A percentile compares a stretch with the other conserved stretches of the same genome.
Evolutionary conservation across 2,888 invertebrate genomes (phyloP).

Genomic region (Athalia circularis): DNA sequence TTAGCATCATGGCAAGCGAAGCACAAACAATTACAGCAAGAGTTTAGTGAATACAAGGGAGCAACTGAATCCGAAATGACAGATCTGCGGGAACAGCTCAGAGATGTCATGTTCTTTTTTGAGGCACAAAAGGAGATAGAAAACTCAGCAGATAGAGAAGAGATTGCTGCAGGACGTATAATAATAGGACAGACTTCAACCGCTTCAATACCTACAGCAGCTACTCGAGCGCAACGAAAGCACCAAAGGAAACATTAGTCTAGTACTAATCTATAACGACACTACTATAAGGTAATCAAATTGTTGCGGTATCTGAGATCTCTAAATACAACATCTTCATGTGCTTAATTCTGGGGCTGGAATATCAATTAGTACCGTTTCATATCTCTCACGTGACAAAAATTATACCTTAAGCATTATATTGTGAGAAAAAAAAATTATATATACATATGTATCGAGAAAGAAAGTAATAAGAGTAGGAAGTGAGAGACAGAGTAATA

Average conservation of each 20-base stretch:
- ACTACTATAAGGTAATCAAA: background rate
- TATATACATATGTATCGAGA: no score
- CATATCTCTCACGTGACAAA: background rate
- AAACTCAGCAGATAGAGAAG: slow-evolving; percentile 77
- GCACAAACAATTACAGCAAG: slow-evolving; percentile 66
- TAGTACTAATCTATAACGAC: background rate
- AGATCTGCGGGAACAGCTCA: slow-evolving; percentile 93
- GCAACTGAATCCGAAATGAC: slow-evolving; percentile 80
- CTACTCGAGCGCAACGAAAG: slow-evolving; percentile 33
- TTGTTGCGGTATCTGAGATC: background rate
- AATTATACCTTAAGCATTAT: no score
- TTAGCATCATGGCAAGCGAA: slow-evolving; percentile 84
- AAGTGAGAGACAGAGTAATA: background rate
- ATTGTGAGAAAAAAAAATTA: no score
- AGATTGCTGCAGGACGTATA: slow-evolving; percentile 80
- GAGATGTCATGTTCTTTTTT: slow-evolving; percentile 97
- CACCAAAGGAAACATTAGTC: slow-evolving; percentile 44
- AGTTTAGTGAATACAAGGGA: slow-evolving; percentile 70
- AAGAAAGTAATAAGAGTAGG: background rate
- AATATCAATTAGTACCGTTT: background rate
- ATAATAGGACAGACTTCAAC: slow-evolving; percentile 74
- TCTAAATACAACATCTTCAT: slow-evolving; percentile 1
- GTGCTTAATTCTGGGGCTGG: background rate
- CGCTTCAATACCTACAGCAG: slow-evolving; percentile 46
- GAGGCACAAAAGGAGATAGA: slow-evolving; percentile 86